Evolutionary conservation across 2,888 invertebrate genomes (phyloP).

Genomic region (Napeogenes inachia): DNA sequence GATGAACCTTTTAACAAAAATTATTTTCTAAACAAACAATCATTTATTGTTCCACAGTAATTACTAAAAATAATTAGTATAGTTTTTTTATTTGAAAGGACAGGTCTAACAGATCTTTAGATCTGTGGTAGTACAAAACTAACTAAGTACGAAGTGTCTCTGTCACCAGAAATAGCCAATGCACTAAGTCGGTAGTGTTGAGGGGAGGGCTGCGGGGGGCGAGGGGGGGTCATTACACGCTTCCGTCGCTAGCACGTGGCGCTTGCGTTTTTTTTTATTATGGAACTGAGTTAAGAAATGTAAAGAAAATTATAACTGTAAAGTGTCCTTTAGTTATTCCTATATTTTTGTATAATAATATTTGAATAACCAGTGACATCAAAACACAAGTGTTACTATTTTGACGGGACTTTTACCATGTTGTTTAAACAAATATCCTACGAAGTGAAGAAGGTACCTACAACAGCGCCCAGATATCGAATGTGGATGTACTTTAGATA

Average conservation of each 20-base stretch:
- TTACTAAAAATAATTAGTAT: too few species aligned
- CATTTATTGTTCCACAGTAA: too few species aligned
- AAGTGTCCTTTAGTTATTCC: not conserved
- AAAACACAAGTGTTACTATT: too few species aligned
- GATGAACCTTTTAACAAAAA: too few species aligned
- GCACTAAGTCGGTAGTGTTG: constrained; percentile 22
- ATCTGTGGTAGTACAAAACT: constrained; percentile 4
- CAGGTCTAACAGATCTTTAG: not conserved
- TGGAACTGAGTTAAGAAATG: constrained; percentile 18
- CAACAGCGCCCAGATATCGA: too few species aligned
- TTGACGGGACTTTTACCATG: too few species aligned
- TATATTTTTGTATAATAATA: not conserved
- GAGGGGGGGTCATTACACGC: constrained; percentile 39
- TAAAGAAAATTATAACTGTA: constrained; percentile 4
- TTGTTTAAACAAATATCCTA: too few species aligned
- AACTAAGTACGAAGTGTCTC: constrained; percentile 58
- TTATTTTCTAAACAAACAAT: too few species aligned
- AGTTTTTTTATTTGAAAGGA: too few species aligned
- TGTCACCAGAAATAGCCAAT: constrained; percentile 42
- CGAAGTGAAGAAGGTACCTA: too few species aligned
- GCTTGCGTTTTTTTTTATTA: constrained; percentile 45
- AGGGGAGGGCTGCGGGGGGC: constrained; percentile 22
- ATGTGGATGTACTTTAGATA: too few species aligned
- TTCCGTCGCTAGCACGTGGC: constrained; percentile 64
- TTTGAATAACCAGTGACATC: too few species aligned